Conservation (phyloP, 2,888 invertebrate genomes). For the Carabus problematicus region DNA sequence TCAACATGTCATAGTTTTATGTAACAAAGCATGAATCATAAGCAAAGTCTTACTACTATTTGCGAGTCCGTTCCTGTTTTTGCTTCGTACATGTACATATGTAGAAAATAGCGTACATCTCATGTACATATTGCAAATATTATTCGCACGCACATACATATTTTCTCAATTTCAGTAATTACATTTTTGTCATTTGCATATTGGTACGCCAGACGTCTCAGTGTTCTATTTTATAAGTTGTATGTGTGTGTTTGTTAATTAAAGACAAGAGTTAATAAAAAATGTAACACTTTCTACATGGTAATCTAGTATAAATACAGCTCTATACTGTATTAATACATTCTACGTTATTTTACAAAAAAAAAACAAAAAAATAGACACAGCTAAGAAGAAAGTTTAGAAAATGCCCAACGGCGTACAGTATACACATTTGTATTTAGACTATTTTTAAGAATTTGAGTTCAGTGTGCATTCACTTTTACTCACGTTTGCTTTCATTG, state of each 20-base stretch:
- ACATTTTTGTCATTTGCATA: too few relatives aligned
- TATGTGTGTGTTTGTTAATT: conserved; percentile 12
- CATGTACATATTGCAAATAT: too few relatives aligned
- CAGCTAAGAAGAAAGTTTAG: conserved; percentile 28
- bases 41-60: too few relatives aligned
- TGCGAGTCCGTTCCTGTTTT: too few relatives aligned
- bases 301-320: conserved; percentile 29
- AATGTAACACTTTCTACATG: conserved; percentile 36
- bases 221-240: too few relatives aligned
- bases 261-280: conserved; percentile 26
- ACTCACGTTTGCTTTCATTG: conserved; percentile 20
- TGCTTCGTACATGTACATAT: too few relatives aligned
- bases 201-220: too few relatives aligned
- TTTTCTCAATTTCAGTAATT: too few relatives aligned
- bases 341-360: conserved; percentile 29
- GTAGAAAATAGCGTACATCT: too few relatives aligned
- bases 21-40: too few relatives aligned
- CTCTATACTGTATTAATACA: conserved; percentile 24
- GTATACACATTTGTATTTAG: conserved; percentile 25
- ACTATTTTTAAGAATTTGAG: conserved; percentile 30
- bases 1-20: too few relatives aligned
- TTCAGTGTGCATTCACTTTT: conserved; percentile 29
- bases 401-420: conserved; percentile 19
- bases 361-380: conserved; percentile 6
- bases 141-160: too few relatives aligned